Conservation (phyloP, 1,140 invertebrate genomes). For the Odontomachus brunneus region DNA sequence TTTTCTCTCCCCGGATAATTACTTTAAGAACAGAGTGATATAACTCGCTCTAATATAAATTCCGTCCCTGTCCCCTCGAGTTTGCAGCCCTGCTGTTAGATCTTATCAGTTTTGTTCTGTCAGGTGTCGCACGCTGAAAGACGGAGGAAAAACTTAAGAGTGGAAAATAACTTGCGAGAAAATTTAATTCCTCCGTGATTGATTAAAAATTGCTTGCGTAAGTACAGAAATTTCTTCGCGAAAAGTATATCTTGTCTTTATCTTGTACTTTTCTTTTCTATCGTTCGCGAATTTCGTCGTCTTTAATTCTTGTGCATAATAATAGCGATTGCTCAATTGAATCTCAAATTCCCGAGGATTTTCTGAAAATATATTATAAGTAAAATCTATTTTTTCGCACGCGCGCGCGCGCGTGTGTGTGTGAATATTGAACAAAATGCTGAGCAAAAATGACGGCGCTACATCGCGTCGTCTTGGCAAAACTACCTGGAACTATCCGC, state of each 20-base stretch:
- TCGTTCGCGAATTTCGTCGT: constrained; percentile 4
- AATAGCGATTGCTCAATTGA: too few relatives aligned
- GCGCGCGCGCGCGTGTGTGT: neutral
- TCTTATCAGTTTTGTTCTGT: neutral
- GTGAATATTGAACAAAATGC: neutral
- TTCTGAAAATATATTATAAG: too few relatives aligned
- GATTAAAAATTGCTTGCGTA: neutral
- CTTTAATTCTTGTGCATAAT: neutral
- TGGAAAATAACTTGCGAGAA: neutral
- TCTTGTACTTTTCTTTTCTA: neutral
- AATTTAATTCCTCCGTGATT: neutral
- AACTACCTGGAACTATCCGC: neutral
- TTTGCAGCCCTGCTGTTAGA: neutral
- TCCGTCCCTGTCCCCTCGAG: constrained; percentile 6
- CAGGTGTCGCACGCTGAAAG: neutral
- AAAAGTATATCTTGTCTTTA: neutral
- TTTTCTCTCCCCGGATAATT: constrained; percentile 31
- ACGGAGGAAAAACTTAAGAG: neutral
- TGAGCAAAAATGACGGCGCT: neutral
- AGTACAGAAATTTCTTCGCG: neutral
- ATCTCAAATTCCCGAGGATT: neutral
- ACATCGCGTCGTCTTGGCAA: neutral
- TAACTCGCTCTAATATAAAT: constrained; percentile 29
- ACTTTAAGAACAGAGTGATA: constrained; percentile 6
- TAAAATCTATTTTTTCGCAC: neutral